Evolutionary conservation across 2,797 vertebrate species (phyloP).

Genomic region (Leptatherina wallacei): DNA sequence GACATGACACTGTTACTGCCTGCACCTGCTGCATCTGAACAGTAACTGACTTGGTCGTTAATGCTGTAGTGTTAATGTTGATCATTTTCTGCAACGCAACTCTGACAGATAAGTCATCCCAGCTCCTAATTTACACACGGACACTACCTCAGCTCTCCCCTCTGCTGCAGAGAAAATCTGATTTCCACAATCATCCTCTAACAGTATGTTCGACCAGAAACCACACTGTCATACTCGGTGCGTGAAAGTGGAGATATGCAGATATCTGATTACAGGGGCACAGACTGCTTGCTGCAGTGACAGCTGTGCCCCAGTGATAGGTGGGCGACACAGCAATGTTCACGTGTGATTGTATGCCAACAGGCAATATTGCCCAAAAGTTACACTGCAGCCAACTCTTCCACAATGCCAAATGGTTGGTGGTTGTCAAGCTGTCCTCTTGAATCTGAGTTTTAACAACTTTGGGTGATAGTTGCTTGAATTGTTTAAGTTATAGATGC

Average conservation of each 20-base stretch:
- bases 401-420: constrained; percentile 74
- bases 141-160: constrained; percentile 22
- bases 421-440: constrained; percentile 62
- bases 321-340: constrained; percentile 76
- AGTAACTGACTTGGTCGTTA: constrained; percentile 30
- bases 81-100: constrained; percentile 28
- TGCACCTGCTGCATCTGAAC: constrained; percentile 28
- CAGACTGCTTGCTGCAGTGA: constrained; percentile 72
- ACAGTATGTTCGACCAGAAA: constrained; percentile 41
- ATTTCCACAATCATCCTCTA: constrained; percentile 49
- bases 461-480: constrained; percentile 36
- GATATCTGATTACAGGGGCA: constrained; percentile 70
- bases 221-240: constrained; percentile 56
- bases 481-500: constrained; percentile 10
- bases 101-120: constrained; percentile 30
- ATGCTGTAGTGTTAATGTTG: constrained; percentile 17
- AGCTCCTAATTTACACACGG: constrained; percentile 15
- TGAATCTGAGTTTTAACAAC: constrained; percentile 56
- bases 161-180: constrained; percentile 24
- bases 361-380: constrained; percentile 77
- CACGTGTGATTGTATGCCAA: constrained; percentile 75
- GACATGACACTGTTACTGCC: neutral
- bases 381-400: constrained; percentile 75
- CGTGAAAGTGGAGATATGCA: constrained; percentile 68
- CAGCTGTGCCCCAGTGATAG: constrained; percentile 78